A percentile compares a stretch with the other conserved stretches of the same genome.
Conservation (phyloP, 2,888 invertebrate genomes). For the Bugula neritina region DNA sequence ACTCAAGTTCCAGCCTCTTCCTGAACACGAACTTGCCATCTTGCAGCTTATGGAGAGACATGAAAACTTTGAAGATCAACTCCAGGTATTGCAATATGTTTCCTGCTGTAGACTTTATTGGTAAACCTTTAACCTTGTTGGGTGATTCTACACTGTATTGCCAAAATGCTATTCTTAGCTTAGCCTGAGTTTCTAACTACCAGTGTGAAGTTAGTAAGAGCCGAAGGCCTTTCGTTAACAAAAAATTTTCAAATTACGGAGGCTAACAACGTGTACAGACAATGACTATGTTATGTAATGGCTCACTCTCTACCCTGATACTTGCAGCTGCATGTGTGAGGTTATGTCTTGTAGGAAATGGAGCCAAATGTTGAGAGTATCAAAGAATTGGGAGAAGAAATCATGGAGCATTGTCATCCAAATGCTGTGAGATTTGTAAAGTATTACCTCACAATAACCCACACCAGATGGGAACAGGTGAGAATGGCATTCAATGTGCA, state of each 20-base stretch:
- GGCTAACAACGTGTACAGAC: no score
- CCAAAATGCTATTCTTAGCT: no score
- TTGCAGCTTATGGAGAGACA: constrained; percentile 50
- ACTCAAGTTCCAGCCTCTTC: constrained; percentile 48
- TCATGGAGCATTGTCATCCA: constrained; percentile 49
- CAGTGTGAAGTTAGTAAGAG: no score
- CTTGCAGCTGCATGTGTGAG: not conserved
- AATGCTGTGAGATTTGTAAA: constrained; percentile 52
- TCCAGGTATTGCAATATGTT: constrained; percentile 33
- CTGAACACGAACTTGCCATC: constrained; percentile 50
- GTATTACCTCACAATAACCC: constrained; percentile 52
- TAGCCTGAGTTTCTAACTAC: no score
- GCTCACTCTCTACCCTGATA: not conserved
- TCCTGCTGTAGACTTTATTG: not conserved
- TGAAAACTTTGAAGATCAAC: constrained; percentile 51
- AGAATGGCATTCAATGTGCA: no score
- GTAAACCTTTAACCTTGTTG: not conserved
- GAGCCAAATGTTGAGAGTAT: constrained; percentile 50
- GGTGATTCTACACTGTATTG: no score
- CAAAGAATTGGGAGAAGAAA: constrained; percentile 46
- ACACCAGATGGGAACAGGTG: constrained; percentile 52
- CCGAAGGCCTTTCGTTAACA: no score
- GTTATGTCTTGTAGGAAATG: constrained; percentile 19
- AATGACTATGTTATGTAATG: no score
- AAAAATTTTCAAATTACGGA: no score